These are phyloP conservation scores for Dorcus hopei DNA, from an alignment of 2,888 invertebrate genomes.

Conservation along the genomic window DNA sequence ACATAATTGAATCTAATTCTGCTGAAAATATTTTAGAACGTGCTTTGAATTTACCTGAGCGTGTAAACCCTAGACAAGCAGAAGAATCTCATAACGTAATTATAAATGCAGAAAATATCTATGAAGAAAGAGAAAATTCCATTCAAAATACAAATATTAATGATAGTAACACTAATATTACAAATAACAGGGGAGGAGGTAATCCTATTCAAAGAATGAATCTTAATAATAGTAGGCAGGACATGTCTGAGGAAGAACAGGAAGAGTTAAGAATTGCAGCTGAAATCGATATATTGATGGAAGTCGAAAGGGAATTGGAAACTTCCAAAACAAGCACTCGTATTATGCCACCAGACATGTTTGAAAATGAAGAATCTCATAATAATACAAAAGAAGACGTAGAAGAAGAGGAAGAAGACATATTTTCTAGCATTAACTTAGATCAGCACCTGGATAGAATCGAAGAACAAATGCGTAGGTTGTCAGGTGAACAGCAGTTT, in stretches of 20 bases:
- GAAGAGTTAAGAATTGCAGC: conserved; percentile 27
- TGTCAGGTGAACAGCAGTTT: too few species aligned
- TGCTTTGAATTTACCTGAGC: conserved; percentile 55
- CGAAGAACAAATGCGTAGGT: conserved; percentile 25
- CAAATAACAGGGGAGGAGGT: conserved; percentile 2
- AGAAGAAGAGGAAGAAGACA: conserved; percentile 29
- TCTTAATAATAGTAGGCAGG: neutral
- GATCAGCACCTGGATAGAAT: conserved; percentile 34
- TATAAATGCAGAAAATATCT: too few species aligned
- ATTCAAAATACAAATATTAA: neutral
- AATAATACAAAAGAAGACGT: neutral
- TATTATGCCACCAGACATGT: conserved; percentile 27
- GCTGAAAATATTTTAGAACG: conserved; percentile 60
- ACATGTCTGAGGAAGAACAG: conserved; percentile 9
- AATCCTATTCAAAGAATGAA: neutral
- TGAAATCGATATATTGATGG: conserved; percentile 34
- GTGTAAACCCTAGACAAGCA: conserved; percentile 46
- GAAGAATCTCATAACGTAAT: conserved; percentile 23
- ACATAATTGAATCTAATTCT: conserved; percentile 56
- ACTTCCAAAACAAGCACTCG: neutral
- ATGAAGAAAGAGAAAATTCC: neutral
- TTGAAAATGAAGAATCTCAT: conserved; percentile 33
- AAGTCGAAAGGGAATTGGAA: conserved; percentile 28
- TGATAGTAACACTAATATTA: conserved; percentile 12
- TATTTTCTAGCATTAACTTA: conserved; percentile 40